Evolutionary conservation across 2,888 invertebrate species (phyloP), one percentile per base, ranked within the genome.

Genomic region (Hydraecia micacea): DNA sequence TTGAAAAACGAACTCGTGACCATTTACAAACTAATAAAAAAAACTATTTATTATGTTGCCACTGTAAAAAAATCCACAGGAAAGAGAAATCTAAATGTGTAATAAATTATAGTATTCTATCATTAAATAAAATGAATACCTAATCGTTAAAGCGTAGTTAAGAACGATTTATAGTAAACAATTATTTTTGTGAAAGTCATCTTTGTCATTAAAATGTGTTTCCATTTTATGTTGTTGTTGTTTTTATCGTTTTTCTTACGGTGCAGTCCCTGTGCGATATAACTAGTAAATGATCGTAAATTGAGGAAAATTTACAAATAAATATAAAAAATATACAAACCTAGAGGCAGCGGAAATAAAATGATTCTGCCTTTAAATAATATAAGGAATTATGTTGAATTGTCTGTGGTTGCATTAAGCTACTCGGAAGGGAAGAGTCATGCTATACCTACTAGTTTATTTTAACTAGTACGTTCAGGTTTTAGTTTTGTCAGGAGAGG

Each of bases 121-220:
- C 46, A 81, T 75, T 55, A 82, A 79, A 81, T 73, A 68, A 73
- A 75, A 71, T 70, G n/a, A 72, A 70, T 81, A 83, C 68, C 77
- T 84, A 86, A 80, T 81, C 77, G 77, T 84, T 83, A 81, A 76
- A 83, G 86, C 82, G 78, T 90, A 87, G 84, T 75, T 87, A 90
- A 85, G 85, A 85, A 90, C 87, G 80, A 91, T 88, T 90, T 87
- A 91, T 85, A 89, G 89, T 86, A 81, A 88, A 90, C 90, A 91
- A 91, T 91, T 93, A 93, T 93, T 93, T 93, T 95, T 95, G 94
- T 95, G 95, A 94, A 92, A 91, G 91, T 94, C 93, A 94, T 94
- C 94, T 93, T 81, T 93, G 93, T 95, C 95, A 95, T 94, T 94
- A 95, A 93, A 94, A 91, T 91, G 93, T 92, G 93, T 94, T 95